Conservation (phyloP, 1,140 invertebrate genomes). For the Marisa cornuarietis region DNA sequence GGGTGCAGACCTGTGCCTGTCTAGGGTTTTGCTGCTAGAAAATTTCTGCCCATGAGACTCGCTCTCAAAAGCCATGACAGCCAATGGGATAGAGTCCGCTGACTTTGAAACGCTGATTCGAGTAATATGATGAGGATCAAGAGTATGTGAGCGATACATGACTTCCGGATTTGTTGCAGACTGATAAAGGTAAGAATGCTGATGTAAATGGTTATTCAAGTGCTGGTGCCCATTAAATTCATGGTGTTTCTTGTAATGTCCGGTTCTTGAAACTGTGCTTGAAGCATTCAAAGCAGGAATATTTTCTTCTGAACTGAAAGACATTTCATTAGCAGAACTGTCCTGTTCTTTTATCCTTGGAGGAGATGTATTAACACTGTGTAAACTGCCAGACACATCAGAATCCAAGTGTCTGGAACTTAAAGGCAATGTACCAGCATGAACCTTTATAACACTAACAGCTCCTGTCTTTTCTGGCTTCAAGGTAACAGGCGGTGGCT, state of each 20-base stretch:
- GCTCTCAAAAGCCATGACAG: neutral
- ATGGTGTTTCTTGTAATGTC: conserved; percentile 15
- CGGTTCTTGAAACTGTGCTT: neutral
- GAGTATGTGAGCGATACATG: conserved; percentile 4
- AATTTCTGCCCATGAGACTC: neutral
- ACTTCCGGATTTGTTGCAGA: neutral
- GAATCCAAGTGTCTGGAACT: too few relatives aligned
- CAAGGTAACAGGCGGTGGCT: neutral
- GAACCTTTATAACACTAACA: too few relatives aligned
- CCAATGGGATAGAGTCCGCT: neutral
- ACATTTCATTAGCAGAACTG: conserved; percentile 4
- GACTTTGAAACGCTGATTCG: conserved; percentile 21
- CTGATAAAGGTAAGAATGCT: neutral
- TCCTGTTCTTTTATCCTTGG: neutral
- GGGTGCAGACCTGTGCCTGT: conserved; percentile 10
- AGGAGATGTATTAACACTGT: neutral
- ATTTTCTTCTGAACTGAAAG: conserved; percentile 9
- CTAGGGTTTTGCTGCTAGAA: neutral
- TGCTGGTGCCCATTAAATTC: neutral
- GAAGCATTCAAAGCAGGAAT: too few relatives aligned
- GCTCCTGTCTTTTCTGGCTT: too few relatives aligned
- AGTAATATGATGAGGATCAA: conserved; percentile 8
- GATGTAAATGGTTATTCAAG: neutral
- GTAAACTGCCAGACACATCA: too few relatives aligned
- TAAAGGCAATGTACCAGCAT: too few relatives aligned